Evolutionary conservation across 2,797 vertebrate species (phyloP).

Genomic region (Squalus acanthias): DNA sequence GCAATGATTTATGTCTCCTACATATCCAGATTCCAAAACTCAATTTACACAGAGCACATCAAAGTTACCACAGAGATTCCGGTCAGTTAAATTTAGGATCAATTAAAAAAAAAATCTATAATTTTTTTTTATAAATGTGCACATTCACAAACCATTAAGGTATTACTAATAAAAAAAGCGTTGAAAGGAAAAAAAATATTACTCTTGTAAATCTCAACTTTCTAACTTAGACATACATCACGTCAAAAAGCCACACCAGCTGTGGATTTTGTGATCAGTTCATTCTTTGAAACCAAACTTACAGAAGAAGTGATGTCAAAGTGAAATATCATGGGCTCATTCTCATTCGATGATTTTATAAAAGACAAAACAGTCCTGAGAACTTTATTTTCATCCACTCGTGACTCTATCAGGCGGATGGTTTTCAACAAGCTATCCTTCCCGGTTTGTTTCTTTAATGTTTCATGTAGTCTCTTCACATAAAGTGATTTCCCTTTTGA

Average conservation of each 20-base stretch:
- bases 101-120: background rate
- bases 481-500: slow-evolving; percentile 86
- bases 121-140: background rate
- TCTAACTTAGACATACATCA: background rate
- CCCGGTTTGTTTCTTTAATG: slow-evolving; percentile 52
- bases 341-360: slow-evolving; percentile 51
- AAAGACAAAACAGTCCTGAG: slow-evolving; percentile 65
- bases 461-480: slow-evolving; percentile 69
- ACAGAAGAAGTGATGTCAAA: slow-evolving; percentile 89
- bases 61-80: background rate
- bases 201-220: background rate
- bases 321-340: slow-evolving; percentile 73
- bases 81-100: background rate
- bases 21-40: background rate
- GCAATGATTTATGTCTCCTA: background rate
- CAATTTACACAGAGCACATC: background rate
- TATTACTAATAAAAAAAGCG: background rate
- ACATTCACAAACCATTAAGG: background rate
- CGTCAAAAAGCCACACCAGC: background rate
- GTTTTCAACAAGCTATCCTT: slow-evolving; percentile 58
- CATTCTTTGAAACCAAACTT: slow-evolving; percentile 47
- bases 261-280: background rate
- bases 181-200: background rate
- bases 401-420: slow-evolving; percentile 73
- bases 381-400: slow-evolving; percentile 74